Base-by-base conservation (phyloP, 1,140 invertebrate genomes). In the Pectinophora gossypiella region DNA sequence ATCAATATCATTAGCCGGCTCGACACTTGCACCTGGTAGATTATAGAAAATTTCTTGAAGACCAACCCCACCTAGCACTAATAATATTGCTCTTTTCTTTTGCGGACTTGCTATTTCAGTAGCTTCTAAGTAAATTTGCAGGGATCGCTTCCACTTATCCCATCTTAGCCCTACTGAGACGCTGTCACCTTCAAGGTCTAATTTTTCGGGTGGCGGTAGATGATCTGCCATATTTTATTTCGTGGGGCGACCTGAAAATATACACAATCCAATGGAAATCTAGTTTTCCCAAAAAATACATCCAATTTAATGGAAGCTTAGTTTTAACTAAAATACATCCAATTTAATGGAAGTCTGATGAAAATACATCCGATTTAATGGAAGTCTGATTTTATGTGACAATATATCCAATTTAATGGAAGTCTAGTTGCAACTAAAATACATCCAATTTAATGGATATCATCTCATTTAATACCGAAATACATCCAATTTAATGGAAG, bases 121-220 rank as follows among this genome's bases (percentile, higher is more conserved):
- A 12, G 59, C 65, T 32, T 59, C 47, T 1, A 63, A 20, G 19
- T 50, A 65, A 5, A 63, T 59, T 10, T 46, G 3, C 7, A 65
- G 48, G 15, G 55, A 48, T 38, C 59, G 15, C 46, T 61, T 61
- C 58, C 57, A 64, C 22, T 65, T 65, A 43, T 67, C 51, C 61
- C 64, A 61, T 23, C 59, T 38, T 21, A 59, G 7, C 2, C 53
- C 56, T 7, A 68, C 54, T 22, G 59, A 62, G 16, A 35, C 23
- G 7, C 46, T 35, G 4, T 68, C 62, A 1, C 64, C 61, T 16
- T 68, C 58, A 35, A 50, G 53, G 21, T 59, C 63, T 18, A 63
- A 56, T 40, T 18, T 51, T 47, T 59, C 56, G 2, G 40, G 40
- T 20, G 54, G 19, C 27, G 46, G 15, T 20, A 46, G 12, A 1